Base-by-base conservation (phyloP, 1,140 invertebrate species). In the Anthonomus grandis region DNA sequence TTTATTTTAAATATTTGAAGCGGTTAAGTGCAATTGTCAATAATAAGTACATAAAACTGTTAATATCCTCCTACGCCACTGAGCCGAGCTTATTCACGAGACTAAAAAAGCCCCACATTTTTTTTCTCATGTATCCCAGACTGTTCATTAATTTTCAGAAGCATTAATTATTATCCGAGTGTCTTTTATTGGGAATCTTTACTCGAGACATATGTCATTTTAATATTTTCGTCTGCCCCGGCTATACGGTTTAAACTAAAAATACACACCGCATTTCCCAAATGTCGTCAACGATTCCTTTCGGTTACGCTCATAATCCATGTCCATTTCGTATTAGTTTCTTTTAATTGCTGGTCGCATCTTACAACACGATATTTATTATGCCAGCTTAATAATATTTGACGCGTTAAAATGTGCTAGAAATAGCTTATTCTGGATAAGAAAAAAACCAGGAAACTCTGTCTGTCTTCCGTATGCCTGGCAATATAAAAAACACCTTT, bases 111-210 rank as follows among this genome's bases (percentile, higher is more conserved):
- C n/a, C 45, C 36, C 27, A 24, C 39, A 46, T 53, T 56, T 56
- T 46, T 56, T 56, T 56, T 48, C 48, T n/a, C n/a, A n/a, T n/a
- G n/a, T n/a, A n/a, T n/a, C n/a, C n/a, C n/a, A n/a, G 54, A 48
- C 34, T n/a, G 37, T 56, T 56, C 54, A 56, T 56, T 56, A 56
- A 56, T 56, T 56, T 56, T 47, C 54, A 56, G 54, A 56, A 48
- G 54, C 54, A 56, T 56, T 56, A 56, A 56, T 56, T 56, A 56
- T 56, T 38, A 56, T 56, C 48, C 44, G 54, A 56, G 45, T 56
- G 44, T 56, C 54, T 56, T 53, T 56, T 56, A 56, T 56, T 56
- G 54, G 45, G 54, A 56, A 56, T 56, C 54, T 56, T 56, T 56
- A 56, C 54, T 18, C 54, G n/a, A 48, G 54, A 56, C 54, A 56